phyloP scores from a whole-genome alignment of 1,140 invertebrate species.

The Geopemphigus sp. region DNA sequence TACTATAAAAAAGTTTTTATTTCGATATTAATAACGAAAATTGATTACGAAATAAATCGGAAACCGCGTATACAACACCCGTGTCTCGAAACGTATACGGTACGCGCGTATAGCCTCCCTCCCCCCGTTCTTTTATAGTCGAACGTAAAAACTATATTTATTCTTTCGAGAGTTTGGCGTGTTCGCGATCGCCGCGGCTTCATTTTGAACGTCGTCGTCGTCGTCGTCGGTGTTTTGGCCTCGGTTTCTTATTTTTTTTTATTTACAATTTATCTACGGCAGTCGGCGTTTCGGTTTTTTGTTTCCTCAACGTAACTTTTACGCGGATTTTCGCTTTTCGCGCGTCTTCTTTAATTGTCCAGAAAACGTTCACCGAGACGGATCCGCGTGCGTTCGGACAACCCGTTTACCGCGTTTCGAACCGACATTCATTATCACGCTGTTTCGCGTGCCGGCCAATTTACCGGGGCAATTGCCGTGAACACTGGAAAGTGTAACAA shows the following conservation, averaged over 20 bases:
- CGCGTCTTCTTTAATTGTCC: too few relatives aligned
- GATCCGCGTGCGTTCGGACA: too few relatives aligned
- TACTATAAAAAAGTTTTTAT: slow-evolving; percentile 45
- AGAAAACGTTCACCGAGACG: too few relatives aligned
- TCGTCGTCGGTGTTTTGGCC: too few relatives aligned
- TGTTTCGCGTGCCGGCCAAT: too few relatives aligned
- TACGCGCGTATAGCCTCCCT: too few relatives aligned
- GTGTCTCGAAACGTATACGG: neutral
- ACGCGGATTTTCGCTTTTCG: neutral
- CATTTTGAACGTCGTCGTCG: neutral
- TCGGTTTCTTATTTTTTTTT: neutral
- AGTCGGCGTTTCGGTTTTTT: neutral
- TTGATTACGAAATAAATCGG: slow-evolving; percentile 44
- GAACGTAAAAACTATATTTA: neutral
- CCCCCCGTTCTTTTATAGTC: slow-evolving; percentile 20
- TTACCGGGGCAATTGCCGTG: too few relatives aligned
- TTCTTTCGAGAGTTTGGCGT: neutral
- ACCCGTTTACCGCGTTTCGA: too few relatives aligned
- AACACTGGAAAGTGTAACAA: too few relatives aligned
- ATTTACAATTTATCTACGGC: neutral
- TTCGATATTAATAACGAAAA: slow-evolving; percentile 42
- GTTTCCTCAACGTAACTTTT: neutral
- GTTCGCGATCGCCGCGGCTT: neutral
- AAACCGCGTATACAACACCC: too few relatives aligned
- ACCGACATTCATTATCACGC: too few relatives aligned